Base-by-base conservation (phyloP, 2,888 invertebrate genomes). In the Phengaris arion region DNA sequence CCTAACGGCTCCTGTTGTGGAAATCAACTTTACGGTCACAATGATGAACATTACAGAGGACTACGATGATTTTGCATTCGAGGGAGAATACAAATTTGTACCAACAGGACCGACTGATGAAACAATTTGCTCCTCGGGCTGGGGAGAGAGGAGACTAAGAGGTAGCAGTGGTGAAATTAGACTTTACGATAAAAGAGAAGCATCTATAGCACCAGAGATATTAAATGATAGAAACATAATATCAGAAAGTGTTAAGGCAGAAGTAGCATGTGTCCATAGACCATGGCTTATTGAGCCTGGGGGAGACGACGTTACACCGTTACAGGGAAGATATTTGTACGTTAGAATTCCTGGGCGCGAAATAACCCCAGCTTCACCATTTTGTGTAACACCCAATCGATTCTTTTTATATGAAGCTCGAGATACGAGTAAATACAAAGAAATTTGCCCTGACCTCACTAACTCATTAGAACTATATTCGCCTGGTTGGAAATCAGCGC, bases 11-110 rank as follows among this genome's bases (percentile, higher is more conserved):
- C 94, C 95, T 74, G 94, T 95, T 76, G 95, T 97, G 9, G 95
- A 96, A 86, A 94, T 97, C 0, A 96, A 95, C 83, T 97, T 97
- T 85, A 95, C 95, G 35, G 95, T 97, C 8, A 95, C 95, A 13
- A 94, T 96, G 86, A 97, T 98, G 97, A 96, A 96, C 89, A 96
- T 97, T 76, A 96, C 96, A 8, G 96, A 97, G 88, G 96, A 97
- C 90, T 96, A 97, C 83, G 94, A 96, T 76, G 96, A 96, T 84
- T 97, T 97, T 87, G 95, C 95, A 84, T 97, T 97, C 89, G 97
- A 97, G 83, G 96, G 96, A 0, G 95, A 95, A 85, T 96, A 95
- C 81, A 95, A 96, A 84, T 96, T 96, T 85, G 89, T 96, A 73
- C 93, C 95, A 0, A 92, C 92, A 69, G 93, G 90, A 2, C 94